Base-by-base conservation (phyloP, 2,113 vertebrate species). In the Bostrychus sinensis region DNA sequence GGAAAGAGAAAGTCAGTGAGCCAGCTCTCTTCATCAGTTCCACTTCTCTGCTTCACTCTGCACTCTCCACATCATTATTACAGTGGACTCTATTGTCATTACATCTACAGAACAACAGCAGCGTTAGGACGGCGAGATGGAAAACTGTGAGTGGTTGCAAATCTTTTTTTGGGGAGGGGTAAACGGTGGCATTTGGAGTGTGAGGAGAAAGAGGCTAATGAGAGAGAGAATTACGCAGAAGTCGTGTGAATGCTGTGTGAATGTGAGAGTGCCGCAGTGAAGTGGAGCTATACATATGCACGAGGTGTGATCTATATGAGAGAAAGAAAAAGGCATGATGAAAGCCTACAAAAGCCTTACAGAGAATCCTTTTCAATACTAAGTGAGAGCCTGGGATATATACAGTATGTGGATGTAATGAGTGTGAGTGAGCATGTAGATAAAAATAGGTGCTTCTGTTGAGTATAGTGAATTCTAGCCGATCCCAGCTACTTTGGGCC, bases 1-100 rank as follows among this genome's bases (percentile, higher is more conserved):
- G 54, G 70, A 58, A 70, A 55, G 56, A 62, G 58, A 66, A 34
- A 86, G 62, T 72, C 81, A 82, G 68, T 71, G 73, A 80, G 83
- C 80, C 81, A 81, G 82, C 70, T 74, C 84, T 85, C 86, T 85
- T 86, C 77, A 89, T 88, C 84, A 84, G 84, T 89, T 89, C 84
- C 86, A 84, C 71, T 66, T 70, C 61, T 41, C 61, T 82, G 86
- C 62, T 53, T 77, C 23, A 19, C 70, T 72, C 83, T 75, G 76
- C 73, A 83, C 82, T 78, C 70, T 67, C 38, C 70, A 53, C 66
- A 71, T 81, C 86, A 80, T 85, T 86, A 82, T 84, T 65, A 81
- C 56, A 48, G 59, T 37, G 53, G 75, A 79, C 70, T 65, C 74
- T 48, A 67, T 66, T 75, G 82, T 75, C 67, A 70, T 84, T 75